Base-by-base conservation (phyloP, 2,888 invertebrate genomes). In the Archips xylosteana region DNA sequence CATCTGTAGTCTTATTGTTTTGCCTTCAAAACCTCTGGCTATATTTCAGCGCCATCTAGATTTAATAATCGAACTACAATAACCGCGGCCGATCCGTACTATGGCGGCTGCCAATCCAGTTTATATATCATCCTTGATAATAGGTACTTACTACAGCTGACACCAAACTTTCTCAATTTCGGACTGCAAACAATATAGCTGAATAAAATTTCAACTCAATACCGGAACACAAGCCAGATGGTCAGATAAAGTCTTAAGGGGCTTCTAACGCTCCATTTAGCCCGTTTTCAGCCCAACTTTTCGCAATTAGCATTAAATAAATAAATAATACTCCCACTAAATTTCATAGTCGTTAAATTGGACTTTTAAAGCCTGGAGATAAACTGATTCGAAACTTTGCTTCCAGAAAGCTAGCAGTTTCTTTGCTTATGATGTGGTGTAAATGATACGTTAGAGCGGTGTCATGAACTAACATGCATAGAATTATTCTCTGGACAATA, bases 341-440 rank as follows among this genome's bases (percentile, higher is more conserved):
- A 65, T 65, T 68, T 49, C 60, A 60, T 63, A 60, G 65, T 42
- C 79, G 79, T 78, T 79, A 75, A 75, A 79, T 80, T 80, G 76
- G 76, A 82, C 79, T 82, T 84, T 79, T 78, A 69, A 81, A 83
- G 81, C 76, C 80, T 75, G 76, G 77, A 81, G 81, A 81, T 82
- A 84, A 85, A 85, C 86, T 83, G 87, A 84, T 85, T 83, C 75
- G 42, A 72, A 84, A 85, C 84, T 84, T 83, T 80, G 84, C 81
- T 81, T 80, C 77, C 75, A 73, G 68, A 75, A 75, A 86, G 79
- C 82, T 78, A 79, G 79, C 75, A 80, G 78, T 79, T 73, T 79
- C 76, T 78, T 76, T 70, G 67, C 60, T 34, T 36, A 42, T 59
- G 64, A 76, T 76, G 68, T 61, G 72, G 79, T 79, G 76, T 62